A percentile compares a stretch with the other conserved stretches of the same genome.
phyloP scores from a whole-genome alignment of 2,888 invertebrate genomes.

The Thalpophila matura region DNA sequence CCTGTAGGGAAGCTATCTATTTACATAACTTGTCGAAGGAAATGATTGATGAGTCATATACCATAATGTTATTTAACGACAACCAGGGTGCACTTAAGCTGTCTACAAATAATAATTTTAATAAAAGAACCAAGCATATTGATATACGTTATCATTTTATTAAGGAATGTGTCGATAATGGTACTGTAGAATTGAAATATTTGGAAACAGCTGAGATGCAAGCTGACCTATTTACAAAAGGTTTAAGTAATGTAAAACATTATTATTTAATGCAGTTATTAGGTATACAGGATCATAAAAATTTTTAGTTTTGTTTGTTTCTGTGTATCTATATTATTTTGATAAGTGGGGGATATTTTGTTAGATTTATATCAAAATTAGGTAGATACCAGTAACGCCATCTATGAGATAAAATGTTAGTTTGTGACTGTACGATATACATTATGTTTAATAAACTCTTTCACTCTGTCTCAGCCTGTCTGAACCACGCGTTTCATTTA shows the following conservation, averaged over 20 bases:
- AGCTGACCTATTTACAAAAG: not conserved
- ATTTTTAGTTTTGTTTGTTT: not conserved
- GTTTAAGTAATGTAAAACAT: not conserved
- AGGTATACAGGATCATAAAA: not conserved
- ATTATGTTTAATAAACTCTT: too few species aligned
- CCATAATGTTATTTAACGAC: slow-evolving; percentile 4
- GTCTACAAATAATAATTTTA: not conserved
- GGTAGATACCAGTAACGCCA: too few species aligned
- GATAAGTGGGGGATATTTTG: not conserved
- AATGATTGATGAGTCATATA: not conserved
- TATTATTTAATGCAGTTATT: not conserved
- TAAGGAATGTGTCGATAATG: not conserved
- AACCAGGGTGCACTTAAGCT: slow-evolving; percentile 11
- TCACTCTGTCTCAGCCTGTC: too few species aligned
- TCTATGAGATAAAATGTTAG: too few species aligned
- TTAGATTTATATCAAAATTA: too few species aligned
- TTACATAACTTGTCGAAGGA: not conserved
- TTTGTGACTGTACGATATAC: too few species aligned
- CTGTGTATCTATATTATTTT: not conserved
- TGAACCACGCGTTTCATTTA: too few species aligned
- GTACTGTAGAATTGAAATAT: not conserved
- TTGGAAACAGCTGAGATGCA: not conserved
- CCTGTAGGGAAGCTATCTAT: slow-evolving; percentile 1
- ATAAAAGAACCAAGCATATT: slow-evolving; percentile 4
- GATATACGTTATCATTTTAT: slow-evolving; percentile 6